Evolutionary conservation across 2,113 vertebrate genomes (phyloP).

Genomic region (Bolborhynchus lineola): DNA sequence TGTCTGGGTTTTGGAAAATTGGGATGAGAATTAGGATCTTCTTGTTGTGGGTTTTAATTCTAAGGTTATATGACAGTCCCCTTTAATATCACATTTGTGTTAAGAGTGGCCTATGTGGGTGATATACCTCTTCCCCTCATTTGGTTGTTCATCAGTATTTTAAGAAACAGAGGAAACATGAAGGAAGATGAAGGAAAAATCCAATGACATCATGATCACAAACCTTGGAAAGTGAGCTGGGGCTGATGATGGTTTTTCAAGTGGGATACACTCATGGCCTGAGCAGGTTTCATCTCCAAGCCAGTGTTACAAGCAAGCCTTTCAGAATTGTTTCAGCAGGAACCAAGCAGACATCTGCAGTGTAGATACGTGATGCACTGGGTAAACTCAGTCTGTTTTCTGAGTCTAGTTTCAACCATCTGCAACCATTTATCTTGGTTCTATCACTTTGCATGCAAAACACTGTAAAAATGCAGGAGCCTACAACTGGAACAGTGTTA

Average conservation of each 20-base stretch:
- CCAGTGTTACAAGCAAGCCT: not conserved
- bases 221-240: not conserved
- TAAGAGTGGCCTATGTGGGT: not conserved
- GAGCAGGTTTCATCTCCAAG: not conserved
- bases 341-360: not conserved
- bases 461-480: not conserved
- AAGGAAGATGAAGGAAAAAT: not conserved
- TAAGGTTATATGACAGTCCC: not conserved
- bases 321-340: conserved; percentile 1
- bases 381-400: not conserved
- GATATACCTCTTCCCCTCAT: not conserved
- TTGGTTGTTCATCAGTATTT: not conserved
- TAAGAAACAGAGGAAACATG: not conserved
- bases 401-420: not conserved
- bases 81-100: not conserved
- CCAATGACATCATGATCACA: not conserved
- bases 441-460: not conserved
- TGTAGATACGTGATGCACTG: not conserved
- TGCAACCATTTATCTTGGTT: conserved; percentile 37
- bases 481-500: not conserved
- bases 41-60: not conserved
- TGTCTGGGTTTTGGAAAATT: not conserved
- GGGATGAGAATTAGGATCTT: not conserved
- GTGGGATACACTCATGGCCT: not conserved
- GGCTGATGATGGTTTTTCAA: not conserved